These are phyloP conservation scores for Conus canariensis DNA, from an alignment of 2,888 invertebrate genomes.

Conservation along the genomic window DNA sequence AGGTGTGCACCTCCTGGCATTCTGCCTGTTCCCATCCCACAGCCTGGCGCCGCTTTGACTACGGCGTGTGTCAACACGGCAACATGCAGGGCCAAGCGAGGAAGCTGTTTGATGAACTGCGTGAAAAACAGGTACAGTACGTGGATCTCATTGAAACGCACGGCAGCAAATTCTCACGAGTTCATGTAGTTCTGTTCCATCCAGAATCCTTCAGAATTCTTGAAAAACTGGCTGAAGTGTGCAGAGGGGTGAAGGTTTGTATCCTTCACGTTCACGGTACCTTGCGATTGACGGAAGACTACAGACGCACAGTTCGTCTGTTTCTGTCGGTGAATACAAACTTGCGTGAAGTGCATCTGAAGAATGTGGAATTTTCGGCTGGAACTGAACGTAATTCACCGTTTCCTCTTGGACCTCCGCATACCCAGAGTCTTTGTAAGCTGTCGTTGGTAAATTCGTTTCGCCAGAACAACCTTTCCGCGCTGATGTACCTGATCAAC, in stretches of 20 bases:
- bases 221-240: conserved; percentile 45
- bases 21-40: conserved; percentile 46
- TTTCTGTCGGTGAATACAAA: background rate
- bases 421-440: conserved; percentile 49
- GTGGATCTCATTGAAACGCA: background rate
- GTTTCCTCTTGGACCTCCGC: conserved; percentile 54
- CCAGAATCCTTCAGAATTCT: conserved; percentile 50
- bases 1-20: conserved; percentile 54
- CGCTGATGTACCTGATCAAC: conserved; percentile 59
- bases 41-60: conserved; percentile 53
- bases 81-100: background rate
- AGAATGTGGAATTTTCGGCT: background rate
- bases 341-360: background rate
- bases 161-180: background rate
- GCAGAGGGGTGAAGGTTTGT: conserved; percentile 23
- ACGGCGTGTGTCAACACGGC: conserved; percentile 39
- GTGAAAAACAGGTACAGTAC: background rate
- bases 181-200: conserved; percentile 46
- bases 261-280: background rate
- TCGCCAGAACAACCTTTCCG: conserved; percentile 51
- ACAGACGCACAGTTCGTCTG: background rate
- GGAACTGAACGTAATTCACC: conserved; percentile 46
- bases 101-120: background rate
- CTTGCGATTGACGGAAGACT: background rate
- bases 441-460: conserved; percentile 59